Base-by-base conservation (phyloP, 35 echinoderm and acorn worm species). In the Apostichopus japonicus region DNA sequence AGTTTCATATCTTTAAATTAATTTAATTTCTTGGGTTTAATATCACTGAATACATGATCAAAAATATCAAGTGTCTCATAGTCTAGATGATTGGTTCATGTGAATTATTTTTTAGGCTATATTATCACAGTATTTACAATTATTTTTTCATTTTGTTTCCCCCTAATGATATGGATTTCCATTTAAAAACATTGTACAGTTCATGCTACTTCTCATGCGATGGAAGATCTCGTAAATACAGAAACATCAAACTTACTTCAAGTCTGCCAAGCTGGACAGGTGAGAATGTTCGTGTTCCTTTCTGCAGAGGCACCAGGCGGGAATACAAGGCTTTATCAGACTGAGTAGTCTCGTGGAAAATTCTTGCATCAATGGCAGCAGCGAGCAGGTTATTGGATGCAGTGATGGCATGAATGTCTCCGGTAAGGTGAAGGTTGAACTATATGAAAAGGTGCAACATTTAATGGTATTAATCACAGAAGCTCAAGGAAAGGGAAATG, bases 381-480 rank as follows among this genome's bases (percentile, higher is more conserved):
- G 97, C 97, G 14, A 99, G 90, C 21, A 99, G 93, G 90, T 99
- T 99, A 92, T 99, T 99, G 8, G 97, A 25, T 55, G 97, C 97
- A 51, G 97, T 99, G 81, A 99, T 96, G 81, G 97, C 97, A 94
- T 99, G 97, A 57, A 99, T 99, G 84, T 99, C 97, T 53, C 97
- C 97, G 23, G 97, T 99, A 84, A 99, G 87, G 58, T 99, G 97
- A 27, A 99, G 95, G 65, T 99, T 99, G 93, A 99, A 99, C 97
- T 99, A 70, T 1, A 52, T 65, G 62, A 1, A 1, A 94, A 44
- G 33, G 33, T 44, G 15, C 51, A 77, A 77, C 24, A 89, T 17
- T 44, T 44, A 44, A 75, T 16, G 14, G 1, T 16, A 73, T 75
- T 5, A 75, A 75, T 75, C 2, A 15, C 71, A 17, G 15, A 3